These are phyloP conservation scores for Semnornis frantzii DNA, from an alignment of 2,113 vertebrate genomes.

Conservation along the genomic window DNA sequence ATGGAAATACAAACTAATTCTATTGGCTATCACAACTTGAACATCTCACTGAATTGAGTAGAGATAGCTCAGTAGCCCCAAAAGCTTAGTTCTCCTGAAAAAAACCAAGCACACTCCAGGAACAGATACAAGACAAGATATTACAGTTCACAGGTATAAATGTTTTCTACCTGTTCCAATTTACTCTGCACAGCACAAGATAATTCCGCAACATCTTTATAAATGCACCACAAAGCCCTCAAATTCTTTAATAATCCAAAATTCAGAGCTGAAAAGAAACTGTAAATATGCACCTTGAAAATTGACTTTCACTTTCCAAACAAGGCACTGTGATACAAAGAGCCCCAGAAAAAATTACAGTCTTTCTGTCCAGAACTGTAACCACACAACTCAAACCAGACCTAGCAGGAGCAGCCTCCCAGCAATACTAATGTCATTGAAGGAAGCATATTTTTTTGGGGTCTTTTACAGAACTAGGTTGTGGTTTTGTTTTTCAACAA, in stretches of 20 bases:
- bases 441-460: too few species aligned
- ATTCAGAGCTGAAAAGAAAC: not conserved
- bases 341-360: not conserved
- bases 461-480: not conserved
- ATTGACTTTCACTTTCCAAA: not conserved
- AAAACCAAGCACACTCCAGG: not conserved
- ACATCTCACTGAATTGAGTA: not conserved
- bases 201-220: not conserved
- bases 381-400: too few species aligned
- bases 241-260: not conserved
- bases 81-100: not conserved
- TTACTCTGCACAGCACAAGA: not conserved
- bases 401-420: not conserved
- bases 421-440: accelerated
- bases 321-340: accelerated
- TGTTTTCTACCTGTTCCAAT: not conserved
- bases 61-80: not conserved
- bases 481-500: not conserved
- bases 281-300: not conserved
- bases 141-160: not conserved
- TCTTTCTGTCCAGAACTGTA: not conserved
- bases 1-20: not conserved
- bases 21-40: not conserved
- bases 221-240: not conserved
- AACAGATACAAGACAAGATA: not conserved